These are phyloP conservation scores for Willisornis vidua DNA, from an alignment of 2,113 vertebrate genomes.

Conservation along the genomic window DNA sequence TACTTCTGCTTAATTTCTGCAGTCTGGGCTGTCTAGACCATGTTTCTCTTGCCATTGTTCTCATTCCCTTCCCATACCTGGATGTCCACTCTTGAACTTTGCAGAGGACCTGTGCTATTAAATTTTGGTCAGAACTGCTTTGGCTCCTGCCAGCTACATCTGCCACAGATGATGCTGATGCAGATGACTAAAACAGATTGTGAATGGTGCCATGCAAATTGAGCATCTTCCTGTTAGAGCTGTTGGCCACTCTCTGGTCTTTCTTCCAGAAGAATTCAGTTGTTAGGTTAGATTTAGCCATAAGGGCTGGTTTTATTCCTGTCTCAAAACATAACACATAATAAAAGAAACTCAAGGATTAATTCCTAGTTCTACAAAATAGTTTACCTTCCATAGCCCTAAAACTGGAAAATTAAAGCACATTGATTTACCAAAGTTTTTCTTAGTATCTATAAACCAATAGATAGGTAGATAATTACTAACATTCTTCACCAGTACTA, in stretches of 20 bases:
- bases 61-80: background rate
- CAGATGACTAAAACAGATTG: background rate
- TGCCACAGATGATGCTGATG: accelerated
- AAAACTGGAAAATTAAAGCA: background rate
- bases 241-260: accelerated
- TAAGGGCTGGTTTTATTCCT: background rate
- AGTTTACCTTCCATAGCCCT: background rate
- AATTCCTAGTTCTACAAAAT: background rate
- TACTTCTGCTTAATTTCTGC: background rate
- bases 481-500: background rate
- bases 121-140: background rate
- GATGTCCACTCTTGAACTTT: background rate
- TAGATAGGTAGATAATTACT: background rate
- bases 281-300: background rate
- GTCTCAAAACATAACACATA: background rate
- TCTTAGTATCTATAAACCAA: background rate
- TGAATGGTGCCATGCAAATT: accelerated
- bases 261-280: background rate
- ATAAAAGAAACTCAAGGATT: background rate
- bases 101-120: background rate
- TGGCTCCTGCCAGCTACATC: background rate
- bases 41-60: background rate
- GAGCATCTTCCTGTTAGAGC: background rate
- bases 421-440: background rate
- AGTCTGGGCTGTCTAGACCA: background rate